Evolutionary conservation across 1,140 invertebrate species (phyloP).

Genomic region (Macrobrachium rosenbergii): DNA sequence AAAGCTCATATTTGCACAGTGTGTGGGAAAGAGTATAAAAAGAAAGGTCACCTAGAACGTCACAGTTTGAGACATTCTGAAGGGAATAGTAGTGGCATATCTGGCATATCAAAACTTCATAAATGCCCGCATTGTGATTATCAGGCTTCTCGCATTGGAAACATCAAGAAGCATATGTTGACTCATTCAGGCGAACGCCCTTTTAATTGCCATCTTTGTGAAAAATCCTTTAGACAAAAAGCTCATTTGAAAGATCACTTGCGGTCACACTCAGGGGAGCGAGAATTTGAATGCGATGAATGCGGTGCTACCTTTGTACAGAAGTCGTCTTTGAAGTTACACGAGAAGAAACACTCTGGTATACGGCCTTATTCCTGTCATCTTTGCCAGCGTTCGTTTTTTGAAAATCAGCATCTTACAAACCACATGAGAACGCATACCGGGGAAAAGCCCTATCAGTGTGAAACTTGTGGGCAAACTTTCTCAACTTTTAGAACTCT

Average conservation of each 20-base stretch:
- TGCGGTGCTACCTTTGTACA: constrained; percentile 40
- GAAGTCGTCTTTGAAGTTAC: constrained; percentile 44
- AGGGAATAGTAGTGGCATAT: too few relatives aligned
- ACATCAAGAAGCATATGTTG: constrained; percentile 45
- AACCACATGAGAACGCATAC: constrained; percentile 53
- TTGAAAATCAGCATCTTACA: constrained; percentile 35
- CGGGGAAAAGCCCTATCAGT: constrained; percentile 57
- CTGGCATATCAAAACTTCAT: too few relatives aligned
- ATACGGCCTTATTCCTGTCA: constrained; percentile 24
- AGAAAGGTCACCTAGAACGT: too few relatives aligned
- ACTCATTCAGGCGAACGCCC: constrained; percentile 43
- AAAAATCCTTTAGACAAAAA: constrained; percentile 45
- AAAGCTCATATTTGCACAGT: too few relatives aligned
- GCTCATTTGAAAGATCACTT: constrained; percentile 38
- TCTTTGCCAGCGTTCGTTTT: constrained; percentile 28
- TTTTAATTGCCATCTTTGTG: constrained; percentile 14
- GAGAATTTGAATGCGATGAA: constrained; percentile 43
- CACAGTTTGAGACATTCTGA: too few relatives aligned
- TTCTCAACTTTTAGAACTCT: constrained; percentile 34
- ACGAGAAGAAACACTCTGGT: constrained; percentile 43
- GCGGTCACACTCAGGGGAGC: constrained; percentile 48
- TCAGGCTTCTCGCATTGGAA: neutral
- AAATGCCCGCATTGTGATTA: too few relatives aligned
- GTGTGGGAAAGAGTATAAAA: too few relatives aligned
- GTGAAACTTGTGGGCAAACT: constrained; percentile 44